Evolutionary conservation across 2,113 vertebrate species (phyloP), one percentile per base, ranked within the genome.

Genomic region (Suncus etruscus): DNA sequence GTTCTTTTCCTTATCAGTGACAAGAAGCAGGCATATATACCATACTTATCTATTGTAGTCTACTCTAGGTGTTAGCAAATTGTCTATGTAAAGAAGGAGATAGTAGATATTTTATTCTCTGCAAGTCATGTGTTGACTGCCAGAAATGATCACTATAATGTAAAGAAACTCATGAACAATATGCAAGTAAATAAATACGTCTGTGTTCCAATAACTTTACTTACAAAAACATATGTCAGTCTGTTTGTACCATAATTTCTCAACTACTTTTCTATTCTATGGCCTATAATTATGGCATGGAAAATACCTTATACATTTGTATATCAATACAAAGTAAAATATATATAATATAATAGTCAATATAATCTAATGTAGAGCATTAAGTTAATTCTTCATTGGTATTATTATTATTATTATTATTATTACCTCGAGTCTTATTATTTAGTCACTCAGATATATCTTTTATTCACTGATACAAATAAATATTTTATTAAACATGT

Each of bases 281-380:
- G n/a, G 12, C 2, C 39, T n/a, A 18, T n/a, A 11, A 8, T 3
- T 7, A 10, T 16, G 22, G 47, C 20, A 15, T 77, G 20, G 45
- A 82, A 93, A 84, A 69, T 70, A 32, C 10, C 5, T 90, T 12
- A 75, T 48, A 8, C n/a, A 31, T 50, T 78, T 90, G 80, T 16
- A 50, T 83, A 70, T 10, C 32, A 90, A 51, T 31, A 32, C 31
- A 78, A 29, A 75, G n/a, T 1, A 54, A n/a, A 75, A 22, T 74
- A 3, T 22, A 51, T 12, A 82, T 5, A n/a, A 3, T 87, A 4
- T 69, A 73, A 6, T 54, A 85, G 63, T 84, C 91, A 81, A 45
- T 77, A 63, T 25, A 82, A 87, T 68, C 29, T 25, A 3, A 76
- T 88, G 29, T 25, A 29, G n/a, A 63, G 2, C 29, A 45, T 76